Evolutionary conservation across 2,113 vertebrate species (phyloP).

Genomic region (Clarias batrachus): DNA sequence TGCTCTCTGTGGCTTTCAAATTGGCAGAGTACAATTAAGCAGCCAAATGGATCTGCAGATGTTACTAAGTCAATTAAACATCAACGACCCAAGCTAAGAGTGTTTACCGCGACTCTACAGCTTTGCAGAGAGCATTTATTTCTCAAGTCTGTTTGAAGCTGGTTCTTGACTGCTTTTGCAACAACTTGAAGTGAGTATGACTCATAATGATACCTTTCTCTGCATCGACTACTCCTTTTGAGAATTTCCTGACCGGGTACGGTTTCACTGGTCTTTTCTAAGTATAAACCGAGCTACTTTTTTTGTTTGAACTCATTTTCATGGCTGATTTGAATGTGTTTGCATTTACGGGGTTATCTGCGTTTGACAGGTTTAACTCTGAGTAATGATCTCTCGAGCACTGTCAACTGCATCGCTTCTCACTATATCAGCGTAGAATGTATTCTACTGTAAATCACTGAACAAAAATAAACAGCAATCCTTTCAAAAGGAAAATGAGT

Average conservation of each 20-base stretch:
- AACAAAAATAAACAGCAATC: neutral
- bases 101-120: slow-evolving; percentile 44
- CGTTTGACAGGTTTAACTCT: neutral
- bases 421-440: neutral
- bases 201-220: slow-evolving; percentile 49
- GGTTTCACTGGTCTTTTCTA: slow-evolving; percentile 21
- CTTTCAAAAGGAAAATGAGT: neutral
- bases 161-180: slow-evolving; percentile 43
- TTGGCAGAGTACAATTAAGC: slow-evolving; percentile 62
- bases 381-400: neutral
- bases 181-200: slow-evolving; percentile 40
- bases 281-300: slow-evolving; percentile 4
- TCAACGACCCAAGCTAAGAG: slow-evolving; percentile 64
- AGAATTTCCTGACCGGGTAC: slow-evolving; percentile 12
- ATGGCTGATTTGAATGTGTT: neutral
- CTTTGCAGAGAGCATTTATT: slow-evolving; percentile 57
- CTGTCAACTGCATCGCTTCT: neutral
- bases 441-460: neutral
- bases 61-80: slow-evolving; percentile 65
- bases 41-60: slow-evolving; percentile 60
- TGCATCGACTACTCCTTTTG: slow-evolving; percentile 29
- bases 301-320: slow-evolving; percentile 10
- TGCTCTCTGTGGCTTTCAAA: slow-evolving; percentile 53
- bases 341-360: neutral
- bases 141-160: slow-evolving; percentile 64